A percentile compares a stretch with the other conserved stretches of the same genome.
Evolutionary conservation across 2,113 vertebrate genomes (phyloP).

Genomic region (Empidonax alnorum): DNA sequence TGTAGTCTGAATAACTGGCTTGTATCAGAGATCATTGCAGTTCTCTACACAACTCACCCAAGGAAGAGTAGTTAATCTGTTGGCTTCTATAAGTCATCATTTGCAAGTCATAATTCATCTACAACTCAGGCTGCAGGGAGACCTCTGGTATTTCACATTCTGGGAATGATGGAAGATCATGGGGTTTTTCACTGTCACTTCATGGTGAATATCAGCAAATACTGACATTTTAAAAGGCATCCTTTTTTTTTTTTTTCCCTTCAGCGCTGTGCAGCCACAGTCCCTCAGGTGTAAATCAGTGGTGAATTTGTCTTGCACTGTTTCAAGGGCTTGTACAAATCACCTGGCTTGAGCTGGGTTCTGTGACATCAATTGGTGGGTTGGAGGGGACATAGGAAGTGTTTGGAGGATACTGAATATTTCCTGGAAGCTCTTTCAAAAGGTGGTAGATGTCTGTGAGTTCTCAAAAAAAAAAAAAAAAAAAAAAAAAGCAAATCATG

Average conservation of each 20-base stretch:
- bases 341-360: background rate
- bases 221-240: background rate
- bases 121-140: background rate
- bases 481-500: background rate
- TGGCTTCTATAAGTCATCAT: background rate
- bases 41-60: background rate
- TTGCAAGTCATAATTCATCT: background rate
- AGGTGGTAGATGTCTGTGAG: background rate
- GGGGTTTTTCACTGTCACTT: background rate
- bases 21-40: background rate
- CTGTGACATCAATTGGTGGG: background rate
- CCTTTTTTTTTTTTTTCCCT: background rate
- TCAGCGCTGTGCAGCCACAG: background rate
- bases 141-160: background rate
- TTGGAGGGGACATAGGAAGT: background rate
- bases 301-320: background rate
- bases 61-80: background rate
- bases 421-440: background rate
- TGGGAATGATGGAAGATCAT: background rate
- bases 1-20: background rate
- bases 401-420: background rate
- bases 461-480: background rate
- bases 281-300: background rate
- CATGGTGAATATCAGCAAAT: background rate
- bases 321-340: background rate